These are phyloP conservation scores for Cephalopterus ornatus DNA, from an alignment of 2,113 vertebrate genomes.

Conservation along the genomic window DNA sequence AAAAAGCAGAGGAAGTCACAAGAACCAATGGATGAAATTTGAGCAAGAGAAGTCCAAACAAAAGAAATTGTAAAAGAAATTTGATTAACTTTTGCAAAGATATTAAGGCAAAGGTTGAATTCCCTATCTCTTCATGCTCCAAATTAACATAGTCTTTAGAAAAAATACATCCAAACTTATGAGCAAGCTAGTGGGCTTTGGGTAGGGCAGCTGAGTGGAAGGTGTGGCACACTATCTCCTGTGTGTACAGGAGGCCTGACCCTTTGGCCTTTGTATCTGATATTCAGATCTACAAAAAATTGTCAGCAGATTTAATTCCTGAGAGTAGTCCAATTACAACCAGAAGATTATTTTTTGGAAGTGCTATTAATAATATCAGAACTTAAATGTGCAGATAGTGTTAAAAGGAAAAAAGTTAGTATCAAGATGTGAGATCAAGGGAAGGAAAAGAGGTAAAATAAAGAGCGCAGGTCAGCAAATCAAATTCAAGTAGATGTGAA, in stretches of 20 bases:
- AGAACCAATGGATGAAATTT: not conserved
- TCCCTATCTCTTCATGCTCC: not conserved
- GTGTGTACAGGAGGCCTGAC: not conserved
- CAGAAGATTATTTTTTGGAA: not conserved
- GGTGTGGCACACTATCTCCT: not conserved
- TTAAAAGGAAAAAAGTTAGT: not conserved
- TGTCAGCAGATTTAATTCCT: not conserved
- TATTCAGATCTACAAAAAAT: not conserved
- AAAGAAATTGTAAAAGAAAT: not conserved
- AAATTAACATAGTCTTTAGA: not conserved
- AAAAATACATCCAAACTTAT: not conserved
- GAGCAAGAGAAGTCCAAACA: not conserved
- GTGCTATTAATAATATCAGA: not conserved
- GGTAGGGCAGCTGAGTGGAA: not conserved
- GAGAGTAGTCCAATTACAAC: not conserved
- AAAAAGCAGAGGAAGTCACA: not conserved
- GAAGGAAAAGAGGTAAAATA: not conserved
- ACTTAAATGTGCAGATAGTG: not conserved
- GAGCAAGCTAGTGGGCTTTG: not conserved
- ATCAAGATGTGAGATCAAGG: not conserved
- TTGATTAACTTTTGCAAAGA: not conserved
- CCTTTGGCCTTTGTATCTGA: not conserved
- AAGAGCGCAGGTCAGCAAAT: not conserved
- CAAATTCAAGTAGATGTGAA: not conserved
- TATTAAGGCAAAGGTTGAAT: not conserved